phyloP scores from a whole-genome alignment of 1,140 invertebrate species.

The Acromyrmex heyeri region DNA sequence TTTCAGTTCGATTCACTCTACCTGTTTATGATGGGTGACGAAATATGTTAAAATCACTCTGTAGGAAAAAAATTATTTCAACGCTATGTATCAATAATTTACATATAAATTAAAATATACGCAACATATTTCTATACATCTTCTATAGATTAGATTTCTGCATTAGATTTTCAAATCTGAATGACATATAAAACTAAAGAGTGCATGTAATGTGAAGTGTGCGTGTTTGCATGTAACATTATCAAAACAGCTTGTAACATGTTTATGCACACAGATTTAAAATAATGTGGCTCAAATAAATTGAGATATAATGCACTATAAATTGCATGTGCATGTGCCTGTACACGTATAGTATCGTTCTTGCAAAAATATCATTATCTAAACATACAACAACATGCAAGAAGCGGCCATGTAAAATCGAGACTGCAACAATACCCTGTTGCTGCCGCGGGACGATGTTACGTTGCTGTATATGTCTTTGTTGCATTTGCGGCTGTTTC shows the following conservation, averaged over 20 bases:
- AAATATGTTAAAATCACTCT: no score
- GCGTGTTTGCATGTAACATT: constrained; percentile 2
- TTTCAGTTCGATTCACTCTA: no score
- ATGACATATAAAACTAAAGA: constrained; percentile 1
- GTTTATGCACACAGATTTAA: neutral
- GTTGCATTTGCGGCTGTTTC: constrained; percentile 85
- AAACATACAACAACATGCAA: constrained; percentile 74
- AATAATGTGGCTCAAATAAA: neutral
- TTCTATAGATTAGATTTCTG: neutral
- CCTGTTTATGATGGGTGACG: no score
- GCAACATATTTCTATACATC: constrained; percentile 3
- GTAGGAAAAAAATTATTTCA: constrained; percentile 8
- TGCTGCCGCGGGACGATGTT: constrained; percentile 81
- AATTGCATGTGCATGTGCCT: constrained; percentile 20
- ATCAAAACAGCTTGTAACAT: constrained; percentile 20
- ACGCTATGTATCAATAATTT: neutral
- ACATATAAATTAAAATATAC: neutral
- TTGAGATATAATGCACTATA: constrained; percentile 17
- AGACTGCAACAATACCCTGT: constrained; percentile 80
- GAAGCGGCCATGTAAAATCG: constrained; percentile 63
- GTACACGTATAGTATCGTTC: neutral
- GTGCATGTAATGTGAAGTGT: constrained; percentile 22
- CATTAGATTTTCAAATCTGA: neutral
- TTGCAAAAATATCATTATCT: neutral
- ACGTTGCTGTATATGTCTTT: constrained; percentile 84